Evolutionary conservation across 2,888 invertebrate species (phyloP).

Genomic region (Patella pellucida): DNA sequence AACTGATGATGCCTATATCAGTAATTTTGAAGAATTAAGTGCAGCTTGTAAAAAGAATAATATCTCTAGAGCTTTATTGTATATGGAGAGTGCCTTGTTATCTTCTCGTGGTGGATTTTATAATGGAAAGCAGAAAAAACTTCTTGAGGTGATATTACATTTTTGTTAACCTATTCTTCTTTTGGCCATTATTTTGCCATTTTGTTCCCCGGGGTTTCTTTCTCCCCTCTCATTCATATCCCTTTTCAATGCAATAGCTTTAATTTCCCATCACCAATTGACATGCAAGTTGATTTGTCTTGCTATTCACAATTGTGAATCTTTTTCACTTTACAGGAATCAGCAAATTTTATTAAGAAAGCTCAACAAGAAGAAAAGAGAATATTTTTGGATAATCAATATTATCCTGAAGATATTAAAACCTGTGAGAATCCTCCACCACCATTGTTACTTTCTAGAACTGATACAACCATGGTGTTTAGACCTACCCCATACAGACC

Average conservation of each 20-base stretch:
- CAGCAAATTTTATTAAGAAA: constrained; percentile 56
- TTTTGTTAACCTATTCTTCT: too few relatives aligned
- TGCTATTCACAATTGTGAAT: background rate
- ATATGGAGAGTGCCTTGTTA: constrained; percentile 62
- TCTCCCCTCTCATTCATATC: too few relatives aligned
- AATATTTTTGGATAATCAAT: constrained; percentile 61
- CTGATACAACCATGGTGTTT: constrained; percentile 67
- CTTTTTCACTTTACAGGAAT: constrained; percentile 49
- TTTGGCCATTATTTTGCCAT: too few relatives aligned
- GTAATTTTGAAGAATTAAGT: constrained; percentile 57
- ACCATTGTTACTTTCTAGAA: constrained; percentile 65
- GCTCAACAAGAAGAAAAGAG: constrained; percentile 63
- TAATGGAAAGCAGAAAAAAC: constrained; percentile 51
- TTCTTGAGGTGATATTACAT: constrained; percentile 46
- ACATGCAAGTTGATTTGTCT: too few relatives aligned
- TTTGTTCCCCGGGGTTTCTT: too few relatives aligned
- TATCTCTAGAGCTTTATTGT: constrained; percentile 62
- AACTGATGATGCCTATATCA: constrained; percentile 40
- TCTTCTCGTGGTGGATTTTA: constrained; percentile 39
- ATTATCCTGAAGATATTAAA: constrained; percentile 30
- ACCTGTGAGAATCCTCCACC: constrained; percentile 61
- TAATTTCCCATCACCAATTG: too few relatives aligned
- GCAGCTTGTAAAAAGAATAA: constrained; percentile 57
- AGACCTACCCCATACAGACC: constrained; percentile 64
- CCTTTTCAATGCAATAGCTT: too few relatives aligned